Evolutionary conservation across 2,113 vertebrate genomes (phyloP), one percentile per base, ranked within the genome.

Genomic region (Lipophrys pholis): DNA sequence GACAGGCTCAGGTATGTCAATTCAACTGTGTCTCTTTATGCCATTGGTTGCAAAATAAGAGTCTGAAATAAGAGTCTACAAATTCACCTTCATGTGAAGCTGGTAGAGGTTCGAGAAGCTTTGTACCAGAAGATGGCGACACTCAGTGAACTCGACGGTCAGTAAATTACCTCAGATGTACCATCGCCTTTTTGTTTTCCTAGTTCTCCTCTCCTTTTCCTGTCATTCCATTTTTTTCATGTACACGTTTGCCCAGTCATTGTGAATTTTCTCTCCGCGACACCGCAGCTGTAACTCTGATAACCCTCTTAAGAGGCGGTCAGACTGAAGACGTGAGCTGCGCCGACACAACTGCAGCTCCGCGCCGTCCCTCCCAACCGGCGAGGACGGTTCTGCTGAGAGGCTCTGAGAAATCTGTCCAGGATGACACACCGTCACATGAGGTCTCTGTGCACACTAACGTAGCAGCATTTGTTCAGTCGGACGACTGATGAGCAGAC

Each of bases 1-100:
- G 92, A 55, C 51, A 87, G 12, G 62, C 91, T 36, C 80, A 88
- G 86, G 92, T 88, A 21, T 41, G 30, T 41, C 41, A 3, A 16
- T 62, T 42, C 52, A 14, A 56, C 42, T 51, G 38, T 48, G 8
- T 8, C 1, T 51, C 5, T 62, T 5, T 49, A 48, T 12, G 12
- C 48, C 17, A 73, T 3, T 45, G 7, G 15, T 53, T 62, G 38
- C 10, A 53, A 30, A 46, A 16, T 10, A 5, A 35, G 21, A 50
- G 30, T 55, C 56, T 71, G 21, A 54, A 1, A 7, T 50, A 7
- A 3, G 8, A 35, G 12, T 63, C 14, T 12, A 70, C 12, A 58
- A 42, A 39, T 41, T 7, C 15, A 42, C 50, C 35, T 50, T 74
- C 7, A 66, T 62, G 6, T 61, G 1, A 82, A 93, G 92, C 74